Evolutionary conservation across 1,140 invertebrate species (phyloP).

Genomic region (Coptotermes formosanus): DNA sequence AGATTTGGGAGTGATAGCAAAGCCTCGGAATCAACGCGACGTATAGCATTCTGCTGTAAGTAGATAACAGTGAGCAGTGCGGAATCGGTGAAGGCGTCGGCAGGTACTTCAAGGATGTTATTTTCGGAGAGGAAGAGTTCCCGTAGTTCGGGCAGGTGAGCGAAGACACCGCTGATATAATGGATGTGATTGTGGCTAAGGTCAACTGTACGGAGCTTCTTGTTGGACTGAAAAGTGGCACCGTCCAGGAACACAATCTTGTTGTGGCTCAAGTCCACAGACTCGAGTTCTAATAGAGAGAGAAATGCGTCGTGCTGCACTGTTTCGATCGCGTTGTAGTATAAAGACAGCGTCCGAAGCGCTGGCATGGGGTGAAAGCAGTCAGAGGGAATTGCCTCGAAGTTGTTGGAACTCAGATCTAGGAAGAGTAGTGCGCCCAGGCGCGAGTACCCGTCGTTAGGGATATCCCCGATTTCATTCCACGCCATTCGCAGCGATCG

Average conservation of each 20-base stretch:
- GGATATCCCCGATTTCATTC: conserved; percentile 75
- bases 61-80: conserved; percentile 76
- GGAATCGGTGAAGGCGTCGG: conserved; percentile 77
- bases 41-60: conserved; percentile 83
- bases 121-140: conserved; percentile 87
- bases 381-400: conserved; percentile 68
- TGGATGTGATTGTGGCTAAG: conserved; percentile 87
- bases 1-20: conserved; percentile 71
- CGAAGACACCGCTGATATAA: conserved; percentile 76
- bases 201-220: conserved; percentile 75
- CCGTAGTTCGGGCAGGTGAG: conserved; percentile 70
- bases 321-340: conserved; percentile 76
- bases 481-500: conserved; percentile 73
- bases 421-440: conserved; percentile 71
- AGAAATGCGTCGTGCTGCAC: conserved; percentile 76
- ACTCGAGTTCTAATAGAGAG: conserved; percentile 71
- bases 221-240: conserved; percentile 71
- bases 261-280: conserved; percentile 84
- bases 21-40: conserved; percentile 68
- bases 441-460: conserved; percentile 67
- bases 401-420: conserved; percentile 84
- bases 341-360: conserved; percentile 74
- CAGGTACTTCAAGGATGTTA: conserved; percentile 80
- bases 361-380: conserved; percentile 78
- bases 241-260: conserved; percentile 72